Conservation (phyloP, 2,888 invertebrate species). For the Cataglyphis altisquamis region DNA sequence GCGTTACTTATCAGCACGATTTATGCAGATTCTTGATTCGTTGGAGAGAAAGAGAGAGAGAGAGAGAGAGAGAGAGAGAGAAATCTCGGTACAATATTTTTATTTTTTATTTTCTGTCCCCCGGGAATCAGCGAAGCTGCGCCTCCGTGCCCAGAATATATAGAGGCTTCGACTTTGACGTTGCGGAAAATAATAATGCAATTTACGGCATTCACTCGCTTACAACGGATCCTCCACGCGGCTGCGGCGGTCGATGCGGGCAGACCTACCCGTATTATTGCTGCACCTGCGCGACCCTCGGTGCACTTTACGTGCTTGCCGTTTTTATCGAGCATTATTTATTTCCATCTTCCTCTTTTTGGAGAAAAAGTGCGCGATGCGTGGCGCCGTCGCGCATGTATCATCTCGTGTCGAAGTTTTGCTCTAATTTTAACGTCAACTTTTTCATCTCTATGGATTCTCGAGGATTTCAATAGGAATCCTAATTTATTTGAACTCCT, state of each 20-base stretch:
- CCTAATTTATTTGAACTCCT: too few relatives aligned
- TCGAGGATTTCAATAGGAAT: not conserved
- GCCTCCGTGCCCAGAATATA: not conserved
- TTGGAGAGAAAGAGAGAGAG: not conserved
- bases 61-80: too few relatives aligned
- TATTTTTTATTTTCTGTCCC: too few relatives aligned
- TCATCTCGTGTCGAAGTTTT: not conserved
- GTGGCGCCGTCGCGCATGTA: not conserved
- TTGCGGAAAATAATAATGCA: constrained; percentile 59
- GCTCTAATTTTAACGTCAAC: not conserved
- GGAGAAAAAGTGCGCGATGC: constrained; percentile 15
- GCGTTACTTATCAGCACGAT: constrained; percentile 41
- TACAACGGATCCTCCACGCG: constrained; percentile 38
- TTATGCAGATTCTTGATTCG: constrained; percentile 45
- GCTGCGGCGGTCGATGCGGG: constrained; percentile 69
- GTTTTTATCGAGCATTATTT: constrained; percentile 63
- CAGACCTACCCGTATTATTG: constrained; percentile 73
- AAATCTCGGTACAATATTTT: constrained; percentile 20
- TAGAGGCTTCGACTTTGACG: constrained; percentile 38
- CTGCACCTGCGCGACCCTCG: constrained; percentile 70
- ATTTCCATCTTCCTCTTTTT: constrained; percentile 54
- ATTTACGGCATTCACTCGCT: constrained; percentile 40
- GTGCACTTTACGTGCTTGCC: constrained; percentile 51
- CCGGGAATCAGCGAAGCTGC: not conserved
- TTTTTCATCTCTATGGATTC: not conserved